These are phyloP conservation scores for Oxyteleia sp. DNA, from an alignment of 2,888 invertebrate genomes.

Conservation along the genomic window DNA sequence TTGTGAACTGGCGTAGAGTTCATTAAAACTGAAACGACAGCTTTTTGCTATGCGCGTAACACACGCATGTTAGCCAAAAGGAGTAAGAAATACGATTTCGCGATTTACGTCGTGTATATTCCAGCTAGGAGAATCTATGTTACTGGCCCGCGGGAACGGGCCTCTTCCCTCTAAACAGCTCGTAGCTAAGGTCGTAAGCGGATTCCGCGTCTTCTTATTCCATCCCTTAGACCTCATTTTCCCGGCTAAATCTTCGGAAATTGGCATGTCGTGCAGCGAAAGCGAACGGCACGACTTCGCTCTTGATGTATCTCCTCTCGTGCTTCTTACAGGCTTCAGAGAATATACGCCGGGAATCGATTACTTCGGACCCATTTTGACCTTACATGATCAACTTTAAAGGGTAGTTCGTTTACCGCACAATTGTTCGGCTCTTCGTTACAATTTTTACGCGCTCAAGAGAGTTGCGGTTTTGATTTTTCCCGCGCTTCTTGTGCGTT, in stretches of 20 bases:
- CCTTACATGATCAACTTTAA: slow-evolving; percentile 60
- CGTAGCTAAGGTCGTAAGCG: slow-evolving; percentile 65
- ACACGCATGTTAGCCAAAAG: no score
- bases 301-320: slow-evolving; percentile 47
- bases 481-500: slow-evolving; percentile 2
- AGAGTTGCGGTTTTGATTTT: slow-evolving; percentile 10
- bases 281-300: slow-evolving; percentile 51
- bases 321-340: slow-evolving; percentile 27
- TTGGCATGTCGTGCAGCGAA: slow-evolving; percentile 58
- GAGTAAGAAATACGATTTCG: no score
- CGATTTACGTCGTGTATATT: slow-evolving; percentile 83
- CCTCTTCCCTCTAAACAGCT: slow-evolving; percentile 71
- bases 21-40: no score
- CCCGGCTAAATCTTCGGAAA: slow-evolving; percentile 71
- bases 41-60: no score
- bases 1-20: no score
- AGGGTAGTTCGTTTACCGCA: slow-evolving; percentile 38
- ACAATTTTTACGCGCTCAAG: slow-evolving; percentile 11
- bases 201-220: slow-evolving; percentile 63
- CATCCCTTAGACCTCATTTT: slow-evolving; percentile 66
- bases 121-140: slow-evolving; percentile 79
- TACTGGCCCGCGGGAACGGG: slow-evolving; percentile 35
- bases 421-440: slow-evolving; percentile 11
- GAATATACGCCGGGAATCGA: slow-evolving; percentile 60
- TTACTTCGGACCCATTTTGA: slow-evolving; percentile 61